These are phyloP conservation scores for Tetragnatha montana DNA, from an alignment of 2,888 invertebrate species.

Conservation along the genomic window DNA sequence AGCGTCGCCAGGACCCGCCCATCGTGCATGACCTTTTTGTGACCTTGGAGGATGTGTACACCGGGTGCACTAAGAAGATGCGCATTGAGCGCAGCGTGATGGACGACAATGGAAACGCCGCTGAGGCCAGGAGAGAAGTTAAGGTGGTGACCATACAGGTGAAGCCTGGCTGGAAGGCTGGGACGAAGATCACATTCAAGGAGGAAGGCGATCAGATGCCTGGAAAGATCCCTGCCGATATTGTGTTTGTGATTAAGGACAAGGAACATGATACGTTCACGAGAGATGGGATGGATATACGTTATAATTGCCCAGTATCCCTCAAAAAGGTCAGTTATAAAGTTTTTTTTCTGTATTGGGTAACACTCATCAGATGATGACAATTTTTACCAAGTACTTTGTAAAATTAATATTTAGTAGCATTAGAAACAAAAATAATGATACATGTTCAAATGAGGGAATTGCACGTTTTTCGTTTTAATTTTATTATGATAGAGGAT, in stretches of 20 bases:
- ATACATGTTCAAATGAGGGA: too few relatives aligned
- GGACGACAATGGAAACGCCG: slow-evolving; percentile 81
- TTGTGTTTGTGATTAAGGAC: slow-evolving; percentile 96
- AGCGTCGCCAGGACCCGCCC: slow-evolving; percentile 85
- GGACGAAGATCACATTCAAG: slow-evolving; percentile 98
- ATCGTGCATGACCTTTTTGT: slow-evolving; percentile 95
- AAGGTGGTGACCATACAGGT: slow-evolving; percentile 91
- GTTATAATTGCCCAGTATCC: slow-evolving; percentile 89
- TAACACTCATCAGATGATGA: too few relatives aligned
- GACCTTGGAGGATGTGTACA: slow-evolving; percentile 92
- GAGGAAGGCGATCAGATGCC: slow-evolving; percentile 95
- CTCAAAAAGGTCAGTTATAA: slow-evolving; percentile 84
- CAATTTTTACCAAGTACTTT: too few relatives aligned
- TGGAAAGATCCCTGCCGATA: slow-evolving; percentile 95
- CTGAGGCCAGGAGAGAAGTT: slow-evolving; percentile 88
- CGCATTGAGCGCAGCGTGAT: slow-evolving; percentile 91
- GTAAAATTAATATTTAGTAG: too few relatives aligned
- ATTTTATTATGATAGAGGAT: too few relatives aligned
- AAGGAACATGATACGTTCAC: slow-evolving; percentile 94
- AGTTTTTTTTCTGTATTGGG: too few relatives aligned
- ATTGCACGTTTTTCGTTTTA: too few relatives aligned
- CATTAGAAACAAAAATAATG: too few relatives aligned
- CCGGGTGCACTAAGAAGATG: slow-evolving; percentile 98
- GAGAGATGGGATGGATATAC: slow-evolving; percentile 93
- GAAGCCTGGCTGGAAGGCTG: slow-evolving; percentile 98